Evolutionary conservation across 2,888 invertebrate genomes (phyloP).

Genomic region (Nomada ferruginata): DNA sequence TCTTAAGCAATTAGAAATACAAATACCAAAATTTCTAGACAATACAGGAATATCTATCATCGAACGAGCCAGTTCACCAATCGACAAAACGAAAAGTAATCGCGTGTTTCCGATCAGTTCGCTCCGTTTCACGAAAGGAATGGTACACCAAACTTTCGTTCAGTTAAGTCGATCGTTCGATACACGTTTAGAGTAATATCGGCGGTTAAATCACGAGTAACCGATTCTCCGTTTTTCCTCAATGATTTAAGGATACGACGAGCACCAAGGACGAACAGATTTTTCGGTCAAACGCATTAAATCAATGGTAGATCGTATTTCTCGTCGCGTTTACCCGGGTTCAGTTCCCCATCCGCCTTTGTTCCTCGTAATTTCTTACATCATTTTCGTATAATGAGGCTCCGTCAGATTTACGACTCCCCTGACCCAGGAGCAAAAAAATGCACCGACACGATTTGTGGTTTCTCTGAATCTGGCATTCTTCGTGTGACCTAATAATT

Average conservation of each 20-base stretch:
- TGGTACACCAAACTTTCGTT: not conserved
- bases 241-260: conserved; percentile 36
- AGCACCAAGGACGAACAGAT: conserved; percentile 49
- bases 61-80: not conserved
- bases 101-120: conserved; percentile 1
- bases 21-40: not conserved
- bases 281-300: conserved; percentile 47
- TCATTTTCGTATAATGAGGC: conserved; percentile 43
- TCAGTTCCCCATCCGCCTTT: not conserved
- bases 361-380: conserved; percentile 27
- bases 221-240: conserved; percentile 29
- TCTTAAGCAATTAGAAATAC: no score
- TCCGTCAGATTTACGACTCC: conserved; percentile 28
- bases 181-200: conserved; percentile 7
- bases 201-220: conserved; percentile 21
- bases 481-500: not conserved
- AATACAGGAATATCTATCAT: not conserved
- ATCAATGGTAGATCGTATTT: not conserved
- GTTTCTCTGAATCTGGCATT: not conserved
- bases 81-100: conserved; percentile 6
- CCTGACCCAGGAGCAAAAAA: conserved; percentile 13
- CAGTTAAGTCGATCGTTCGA: not conserved
- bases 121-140: not conserved
- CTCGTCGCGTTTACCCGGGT: conserved; percentile 38
- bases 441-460: conserved; percentile 19